Evolutionary conservation across 2,888 invertebrate species (phyloP).

Genomic region (Ligdia adustata): DNA sequence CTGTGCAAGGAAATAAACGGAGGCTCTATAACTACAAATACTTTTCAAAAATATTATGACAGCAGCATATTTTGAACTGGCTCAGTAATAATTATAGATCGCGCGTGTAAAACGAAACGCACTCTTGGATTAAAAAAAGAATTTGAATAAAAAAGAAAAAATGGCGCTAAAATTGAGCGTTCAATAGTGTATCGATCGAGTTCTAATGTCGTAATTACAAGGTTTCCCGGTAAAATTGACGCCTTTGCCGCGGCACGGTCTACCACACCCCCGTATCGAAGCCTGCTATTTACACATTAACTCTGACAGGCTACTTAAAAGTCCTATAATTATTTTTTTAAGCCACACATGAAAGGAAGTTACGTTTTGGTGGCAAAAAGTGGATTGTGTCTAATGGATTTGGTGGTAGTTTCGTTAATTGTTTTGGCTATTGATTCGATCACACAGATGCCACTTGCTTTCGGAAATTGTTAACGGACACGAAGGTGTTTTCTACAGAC

Average conservation of each 20-base stretch:
- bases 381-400: slow-evolving; percentile 71
- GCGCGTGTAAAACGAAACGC: slow-evolving; percentile 44
- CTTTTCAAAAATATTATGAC: slow-evolving; percentile 67
- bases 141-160: slow-evolving; percentile 31
- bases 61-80: slow-evolving; percentile 57
- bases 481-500: too few relatives aligned
- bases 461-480: slow-evolving; percentile 42
- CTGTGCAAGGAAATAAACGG: neutral
- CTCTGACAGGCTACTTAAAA: slow-evolving; percentile 78
- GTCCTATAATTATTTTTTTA: slow-evolving; percentile 75
- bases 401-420: slow-evolving; percentile 64
- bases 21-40: slow-evolving; percentile 7
- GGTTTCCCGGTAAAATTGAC: slow-evolving; percentile 75
- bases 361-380: slow-evolving; percentile 50
- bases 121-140: slow-evolving; percentile 50
- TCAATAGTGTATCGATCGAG: slow-evolving; percentile 78
- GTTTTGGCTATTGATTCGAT: slow-evolving; percentile 58
- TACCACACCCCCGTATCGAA: slow-evolving; percentile 45
- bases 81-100: slow-evolving; percentile 65
- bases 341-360: slow-evolving; percentile 64
- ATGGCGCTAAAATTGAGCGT: slow-evolving; percentile 55
- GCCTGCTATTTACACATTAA: slow-evolving; percentile 82
- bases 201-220: slow-evolving; percentile 78
- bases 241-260: slow-evolving; percentile 54
- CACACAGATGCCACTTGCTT: slow-evolving; percentile 58